A percentile compares a stretch with the other conserved stretches of the same genome.
phyloP scores from a whole-genome alignment of 2,888 invertebrate species.

The Leucoma salicis region DNA sequence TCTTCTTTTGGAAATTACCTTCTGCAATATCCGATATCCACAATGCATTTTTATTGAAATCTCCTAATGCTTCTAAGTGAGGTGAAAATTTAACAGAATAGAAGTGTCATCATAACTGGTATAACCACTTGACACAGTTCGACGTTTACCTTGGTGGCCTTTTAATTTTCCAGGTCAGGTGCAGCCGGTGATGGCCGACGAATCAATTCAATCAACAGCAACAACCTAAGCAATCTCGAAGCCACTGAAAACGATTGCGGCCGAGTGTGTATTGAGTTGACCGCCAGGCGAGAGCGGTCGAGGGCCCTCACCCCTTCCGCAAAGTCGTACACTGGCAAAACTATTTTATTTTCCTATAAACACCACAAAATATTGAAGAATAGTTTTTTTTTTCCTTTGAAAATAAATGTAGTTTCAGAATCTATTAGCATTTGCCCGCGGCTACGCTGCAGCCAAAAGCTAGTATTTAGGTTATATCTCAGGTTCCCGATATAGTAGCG shows the following conservation, averaged over 20 bases:
- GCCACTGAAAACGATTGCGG: conserved; percentile 64
- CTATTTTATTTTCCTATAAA: conserved; percentile 43
- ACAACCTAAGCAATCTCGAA: conserved; percentile 73
- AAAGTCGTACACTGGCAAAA: conserved; percentile 49
- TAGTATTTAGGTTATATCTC: too few relatives aligned
- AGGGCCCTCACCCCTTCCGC: conserved; percentile 54
- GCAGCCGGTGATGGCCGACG: conserved; percentile 38
- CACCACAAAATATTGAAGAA: conserved; percentile 41
- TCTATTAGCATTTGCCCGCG: too few relatives aligned
- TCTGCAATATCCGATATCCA: too few relatives aligned
- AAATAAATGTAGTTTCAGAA: too few relatives aligned
- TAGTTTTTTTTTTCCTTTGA: too few relatives aligned
- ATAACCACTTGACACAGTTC: conserved; percentile 62
- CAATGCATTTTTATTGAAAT: too few relatives aligned
- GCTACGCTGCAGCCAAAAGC: too few relatives aligned
- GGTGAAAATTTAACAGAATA: too few relatives aligned
- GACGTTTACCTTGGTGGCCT: conserved; percentile 61
- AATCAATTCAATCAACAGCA: conserved; percentile 76
- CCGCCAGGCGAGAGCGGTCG: conserved; percentile 54
- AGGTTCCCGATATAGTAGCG: too few relatives aligned
- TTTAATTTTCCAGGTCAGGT: conserved; percentile 67
- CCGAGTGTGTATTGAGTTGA: conserved; percentile 67
- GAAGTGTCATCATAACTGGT: conserved; percentile 34
- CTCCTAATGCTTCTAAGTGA: too few relatives aligned
- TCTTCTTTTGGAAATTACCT: too few relatives aligned